Conservation (phyloP, 2,797 vertebrate species). For the Smutsia gigantea region DNA sequence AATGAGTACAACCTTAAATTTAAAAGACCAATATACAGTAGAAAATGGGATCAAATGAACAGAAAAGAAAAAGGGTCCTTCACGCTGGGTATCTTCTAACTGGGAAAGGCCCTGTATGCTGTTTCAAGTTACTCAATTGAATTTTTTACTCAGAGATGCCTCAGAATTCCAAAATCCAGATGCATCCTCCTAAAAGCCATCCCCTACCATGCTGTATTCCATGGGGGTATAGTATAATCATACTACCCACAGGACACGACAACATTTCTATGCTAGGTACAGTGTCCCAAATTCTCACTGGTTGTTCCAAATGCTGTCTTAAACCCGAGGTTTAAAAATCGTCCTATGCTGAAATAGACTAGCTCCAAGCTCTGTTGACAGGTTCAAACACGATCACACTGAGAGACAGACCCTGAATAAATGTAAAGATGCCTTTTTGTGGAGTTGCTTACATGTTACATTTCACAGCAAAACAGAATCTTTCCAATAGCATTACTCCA, state of each 20-base stretch:
- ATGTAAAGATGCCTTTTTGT: not conserved
- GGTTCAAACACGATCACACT: constrained; percentile 25
- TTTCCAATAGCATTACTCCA: not conserved
- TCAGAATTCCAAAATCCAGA: constrained; percentile 55
- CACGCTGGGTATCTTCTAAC: not conserved
- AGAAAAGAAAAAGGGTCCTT: constrained; percentile 50
- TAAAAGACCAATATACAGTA: constrained; percentile 29
- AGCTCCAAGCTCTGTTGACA: not conserved
- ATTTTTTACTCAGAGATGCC: constrained; percentile 13
- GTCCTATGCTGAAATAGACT: not conserved
- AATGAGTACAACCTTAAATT: not conserved
- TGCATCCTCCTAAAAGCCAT: not conserved
- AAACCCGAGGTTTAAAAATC: not conserved
- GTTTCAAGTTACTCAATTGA: constrained; percentile 40
- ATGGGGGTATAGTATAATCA: no score
- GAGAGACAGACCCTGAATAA: not conserved
- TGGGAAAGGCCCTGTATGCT: constrained; percentile 53
- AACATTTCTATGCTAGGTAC: not conserved
- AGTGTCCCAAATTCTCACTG: not conserved
- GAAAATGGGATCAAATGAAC: constrained; percentile 49
- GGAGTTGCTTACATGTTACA: not conserved
- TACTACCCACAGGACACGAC: not conserved
- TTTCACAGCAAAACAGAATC: not conserved
- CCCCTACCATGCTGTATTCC: not conserved
- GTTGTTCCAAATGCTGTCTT: not conserved